Evolutionary conservation across 2,113 vertebrate species (phyloP), one percentile per base, ranked within the genome.

Genomic region (Anhinga rufa): DNA sequence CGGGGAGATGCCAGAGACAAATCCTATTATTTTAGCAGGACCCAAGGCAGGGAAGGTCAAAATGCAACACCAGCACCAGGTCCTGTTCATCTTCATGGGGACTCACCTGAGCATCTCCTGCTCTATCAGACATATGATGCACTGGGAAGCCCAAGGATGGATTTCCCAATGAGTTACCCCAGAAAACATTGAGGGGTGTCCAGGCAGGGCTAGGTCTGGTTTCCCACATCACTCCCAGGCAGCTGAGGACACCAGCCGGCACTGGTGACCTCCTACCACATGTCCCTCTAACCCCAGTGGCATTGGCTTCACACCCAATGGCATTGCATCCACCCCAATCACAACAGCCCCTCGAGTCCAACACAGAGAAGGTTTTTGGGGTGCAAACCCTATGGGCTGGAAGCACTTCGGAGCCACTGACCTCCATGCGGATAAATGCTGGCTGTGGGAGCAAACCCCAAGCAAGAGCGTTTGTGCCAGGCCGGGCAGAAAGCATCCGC

Each of bases 321-420:
- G 7, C 54, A 2, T 26, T 4, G 0, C 26, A 1, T 7, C 5
- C 16, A 1, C 25, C 32, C 48, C 2, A 5, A 10, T 1, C 0
- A 1, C 24, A 10, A 3, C 70, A n/a, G 40, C 32, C 57, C 77
- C 82, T 64, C 14, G 12, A 62, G 15, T 15, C 40, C 34, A 4
- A 9, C 34, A 1, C 1, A 0, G 14, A 38, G 75, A 89, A 13
- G 42, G 32, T 8, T 4, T 51, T 40, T 16, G 61, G 60, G 72
- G 12, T 42, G 36, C 29, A 68, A 74, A 64, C 24, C 24, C 40
- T 34, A 21, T 1, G 7, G 51, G 28, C 31, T n/a, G n/a, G 6
- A 7, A 38, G 85, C 38, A 4, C 38, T 90, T 70, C 5, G 17
- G 70, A 75, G 40, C 40, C 25, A 32, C 28, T 5, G 1, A 34